Conservation (phyloP, 2,888 invertebrate species). For the Eretmocerus hayati region DNA sequence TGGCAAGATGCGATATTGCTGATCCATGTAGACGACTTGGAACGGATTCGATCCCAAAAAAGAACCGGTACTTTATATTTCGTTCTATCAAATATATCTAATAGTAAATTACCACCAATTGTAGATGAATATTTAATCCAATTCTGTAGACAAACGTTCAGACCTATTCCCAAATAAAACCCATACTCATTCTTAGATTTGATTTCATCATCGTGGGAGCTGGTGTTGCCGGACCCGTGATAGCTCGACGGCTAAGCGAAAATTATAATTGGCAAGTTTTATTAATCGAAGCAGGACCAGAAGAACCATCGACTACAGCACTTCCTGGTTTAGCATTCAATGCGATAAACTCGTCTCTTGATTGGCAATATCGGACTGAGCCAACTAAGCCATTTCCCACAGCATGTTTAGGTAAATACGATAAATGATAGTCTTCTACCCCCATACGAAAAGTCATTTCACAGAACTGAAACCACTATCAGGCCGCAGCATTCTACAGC, state of each 20-base stretch:
- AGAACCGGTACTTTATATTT: conserved; percentile 31
- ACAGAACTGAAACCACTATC: no score
- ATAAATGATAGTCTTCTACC: no score
- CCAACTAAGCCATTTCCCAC: conserved; percentile 44
- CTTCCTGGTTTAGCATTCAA: conserved; percentile 44
- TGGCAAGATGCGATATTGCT: conserved; percentile 38
- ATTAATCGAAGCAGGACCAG: conserved; percentile 47
- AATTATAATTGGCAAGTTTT: conserved; percentile 45
- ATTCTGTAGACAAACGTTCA: background rate
- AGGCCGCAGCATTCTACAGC: no score
- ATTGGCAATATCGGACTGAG: conserved; percentile 51
- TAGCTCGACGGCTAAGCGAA: conserved; percentile 49
- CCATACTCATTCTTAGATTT: conserved; percentile 39
- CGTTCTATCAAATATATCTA: no score
- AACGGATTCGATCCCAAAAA: conserved; percentile 30
- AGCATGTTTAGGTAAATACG: conserved; percentile 39
- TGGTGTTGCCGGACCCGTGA: conserved; percentile 48
- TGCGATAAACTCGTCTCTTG: conserved; percentile 43
- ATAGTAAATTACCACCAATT: no score
- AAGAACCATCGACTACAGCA: conserved; percentile 45
- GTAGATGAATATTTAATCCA: background rate
- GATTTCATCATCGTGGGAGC: conserved; percentile 49
- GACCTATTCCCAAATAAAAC: no score
- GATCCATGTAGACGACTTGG: conserved; percentile 41
- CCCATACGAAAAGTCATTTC: no score